phyloP scores from a whole-genome alignment of 2,797 vertebrate species.

The Muscicapa comitata region DNA sequence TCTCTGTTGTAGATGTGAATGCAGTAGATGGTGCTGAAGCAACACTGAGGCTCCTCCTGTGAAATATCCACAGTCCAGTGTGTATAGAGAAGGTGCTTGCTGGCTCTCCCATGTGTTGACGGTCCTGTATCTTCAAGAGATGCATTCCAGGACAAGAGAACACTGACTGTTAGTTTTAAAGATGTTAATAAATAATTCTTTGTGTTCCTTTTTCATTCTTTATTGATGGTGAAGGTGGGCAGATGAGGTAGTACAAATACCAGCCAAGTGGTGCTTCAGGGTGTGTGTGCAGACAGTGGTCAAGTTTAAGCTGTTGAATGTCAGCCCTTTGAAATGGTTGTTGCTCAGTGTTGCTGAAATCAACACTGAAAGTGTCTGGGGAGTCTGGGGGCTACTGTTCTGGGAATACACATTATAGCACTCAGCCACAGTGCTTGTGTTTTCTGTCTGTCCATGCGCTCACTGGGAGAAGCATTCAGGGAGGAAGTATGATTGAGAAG shows the following conservation, averaged over 20 bases:
- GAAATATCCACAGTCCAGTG: neutral
- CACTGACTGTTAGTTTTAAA: constrained; percentile 17
- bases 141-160: neutral
- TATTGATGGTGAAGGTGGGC: neutral
- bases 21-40: constrained; percentile 56
- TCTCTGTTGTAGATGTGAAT: constrained; percentile 48
- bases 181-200: constrained; percentile 40
- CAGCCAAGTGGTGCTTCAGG: neutral
- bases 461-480: neutral
- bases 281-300: neutral
- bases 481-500: neutral
- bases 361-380: neutral
- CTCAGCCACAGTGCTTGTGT: neutral
- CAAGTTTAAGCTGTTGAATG: neutral
- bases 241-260: neutral
- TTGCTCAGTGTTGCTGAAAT: neutral
- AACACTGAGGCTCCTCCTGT: constrained; percentile 9
- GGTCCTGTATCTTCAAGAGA: constrained; percentile 7
- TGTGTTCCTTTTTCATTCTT: neutral
- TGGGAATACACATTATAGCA: neutral
- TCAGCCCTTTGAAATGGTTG: neutral
- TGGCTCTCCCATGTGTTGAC: neutral
- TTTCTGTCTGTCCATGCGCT: neutral
- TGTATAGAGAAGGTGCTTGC: neutral
- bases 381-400: neutral